Evolutionary conservation across 1,140 invertebrate species (phyloP), one percentile per base, ranked within the genome.

Genomic region (Littorina saxatilis): DNA sequence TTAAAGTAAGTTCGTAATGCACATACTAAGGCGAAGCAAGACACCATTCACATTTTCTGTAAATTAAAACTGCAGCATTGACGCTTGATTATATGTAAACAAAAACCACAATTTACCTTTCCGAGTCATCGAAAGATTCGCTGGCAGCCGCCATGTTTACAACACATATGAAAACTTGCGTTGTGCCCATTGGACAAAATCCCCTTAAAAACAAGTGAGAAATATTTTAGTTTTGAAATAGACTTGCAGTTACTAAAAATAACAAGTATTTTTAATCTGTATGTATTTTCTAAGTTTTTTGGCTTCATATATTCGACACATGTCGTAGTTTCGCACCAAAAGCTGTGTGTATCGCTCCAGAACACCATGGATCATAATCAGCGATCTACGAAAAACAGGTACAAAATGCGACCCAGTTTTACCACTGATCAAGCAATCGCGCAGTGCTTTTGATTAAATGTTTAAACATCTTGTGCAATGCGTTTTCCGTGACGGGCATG

Each of bases 331-430:
- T 32, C 66, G 66, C 66, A 68, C 32, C 66, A 68, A 68, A 68
- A 29, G 35, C 9, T 39, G 35, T 68, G 66, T 68, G 66, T 68
- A 39, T 15, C 7, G 35, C 15, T 13, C 29, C 23, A 32, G 35
- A 20, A 29, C 66, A 68, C 35, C 29, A 32, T 35, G 9, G 66
- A 68, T 68, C 9, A 39, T 68, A 17, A 40, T 39, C 66, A 68
- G 66, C 66, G 35, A 68, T 39, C 29, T 68, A 39, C 9, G 35
- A 68, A 68, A 68, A 68, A 15, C 35, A 68, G 66, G 66, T 68
- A 68, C 61, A 35, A 27, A 66, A 32, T 39, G 35, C 66, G 35
- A 13, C 35, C 66, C 3, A 23, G 20, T 27, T 39, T 20, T 20
- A 27, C 23, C 37, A 39, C 66, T 4, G 2, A 68, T 68, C 35